Conservation (phyloP, 2,888 invertebrate genomes). For the Tipula unca region DNA sequence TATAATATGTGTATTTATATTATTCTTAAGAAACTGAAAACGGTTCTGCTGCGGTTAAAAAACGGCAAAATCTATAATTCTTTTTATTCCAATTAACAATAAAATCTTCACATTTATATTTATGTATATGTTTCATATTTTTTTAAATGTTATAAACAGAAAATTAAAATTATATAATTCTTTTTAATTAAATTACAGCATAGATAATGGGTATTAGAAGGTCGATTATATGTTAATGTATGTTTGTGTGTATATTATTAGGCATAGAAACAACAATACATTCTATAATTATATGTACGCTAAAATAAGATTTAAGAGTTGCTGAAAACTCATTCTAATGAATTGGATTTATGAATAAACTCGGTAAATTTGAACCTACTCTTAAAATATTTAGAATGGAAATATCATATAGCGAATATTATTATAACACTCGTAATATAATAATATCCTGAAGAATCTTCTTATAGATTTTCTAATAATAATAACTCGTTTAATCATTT, state of each 20-base stretch:
- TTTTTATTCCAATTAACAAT: not conserved
- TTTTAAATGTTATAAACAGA: not conserved
- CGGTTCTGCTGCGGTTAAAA: not conserved
- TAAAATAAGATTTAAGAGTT: not conserved
- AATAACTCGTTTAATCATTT: not conserved
- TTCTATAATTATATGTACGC: too few relatives aligned
- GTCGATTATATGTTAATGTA: not conserved
- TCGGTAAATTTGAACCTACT: not conserved
- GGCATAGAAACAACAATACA: not conserved
- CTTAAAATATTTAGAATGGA: not conserved
- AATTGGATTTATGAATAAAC: not conserved
- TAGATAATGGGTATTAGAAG: not conserved
- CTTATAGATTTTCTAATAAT: not conserved
- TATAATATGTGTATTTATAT: too few relatives aligned
- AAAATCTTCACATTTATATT: not conserved
- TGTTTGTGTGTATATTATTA: not conserved
- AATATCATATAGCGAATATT: not conserved
- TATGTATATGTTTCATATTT: not conserved
- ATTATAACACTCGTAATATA: not conserved
- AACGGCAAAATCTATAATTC: not conserved
- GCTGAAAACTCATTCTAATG: not conserved
- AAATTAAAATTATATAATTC: not conserved
- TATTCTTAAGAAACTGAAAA: not conserved
- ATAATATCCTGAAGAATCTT: not conserved
- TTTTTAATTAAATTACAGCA: not conserved